Evolutionary conservation across 2,797 vertebrate genomes (phyloP).

Genomic region (Notolabrus celidotus): DNA sequence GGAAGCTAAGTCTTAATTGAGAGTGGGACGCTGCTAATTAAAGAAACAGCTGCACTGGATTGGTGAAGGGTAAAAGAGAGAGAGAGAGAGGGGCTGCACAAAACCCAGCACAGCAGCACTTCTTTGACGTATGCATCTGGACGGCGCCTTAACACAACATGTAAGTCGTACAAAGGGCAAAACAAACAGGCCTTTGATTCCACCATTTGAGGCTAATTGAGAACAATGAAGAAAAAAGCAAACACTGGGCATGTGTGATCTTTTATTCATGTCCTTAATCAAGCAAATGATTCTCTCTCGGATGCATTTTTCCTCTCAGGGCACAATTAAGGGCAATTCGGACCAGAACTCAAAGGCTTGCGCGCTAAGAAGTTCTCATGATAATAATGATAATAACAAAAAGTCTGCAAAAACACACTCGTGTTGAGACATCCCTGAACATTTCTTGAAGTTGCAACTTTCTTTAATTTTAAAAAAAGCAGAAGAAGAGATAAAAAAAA

Average conservation of each 20-base stretch:
- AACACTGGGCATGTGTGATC: constrained; percentile 64
- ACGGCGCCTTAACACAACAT: constrained; percentile 22
- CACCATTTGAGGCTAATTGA: constrained; percentile 81
- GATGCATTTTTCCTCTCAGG: constrained; percentile 69
- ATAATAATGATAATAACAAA: constrained; percentile 61
- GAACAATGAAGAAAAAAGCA: constrained; percentile 79
- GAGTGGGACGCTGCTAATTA: constrained; percentile 55
- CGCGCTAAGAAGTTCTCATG: constrained; percentile 42
- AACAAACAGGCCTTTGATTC: constrained; percentile 76
- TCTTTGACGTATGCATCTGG: constrained; percentile 5
- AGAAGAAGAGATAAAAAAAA: background rate
- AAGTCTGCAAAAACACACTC: constrained; percentile 28
- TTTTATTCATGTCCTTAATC: constrained; percentile 80
- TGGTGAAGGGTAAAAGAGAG: constrained; percentile 10
- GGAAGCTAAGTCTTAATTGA: constrained; percentile 43
- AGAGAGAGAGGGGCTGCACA: constrained; percentile 7
- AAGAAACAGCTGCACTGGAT: constrained; percentile 25
- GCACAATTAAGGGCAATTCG: constrained; percentile 73
- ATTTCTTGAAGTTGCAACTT: constrained; percentile 23
- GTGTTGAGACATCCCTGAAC: constrained; percentile 30
- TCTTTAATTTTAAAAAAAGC: background rate
- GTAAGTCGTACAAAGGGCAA: constrained; percentile 60
- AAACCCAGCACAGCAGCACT: constrained; percentile 16
- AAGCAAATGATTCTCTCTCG: constrained; percentile 68
- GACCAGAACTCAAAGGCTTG: constrained; percentile 58